phyloP scores from a whole-genome alignment of 2,113 vertebrate genomes.

The Manacus vitellinus region DNA sequence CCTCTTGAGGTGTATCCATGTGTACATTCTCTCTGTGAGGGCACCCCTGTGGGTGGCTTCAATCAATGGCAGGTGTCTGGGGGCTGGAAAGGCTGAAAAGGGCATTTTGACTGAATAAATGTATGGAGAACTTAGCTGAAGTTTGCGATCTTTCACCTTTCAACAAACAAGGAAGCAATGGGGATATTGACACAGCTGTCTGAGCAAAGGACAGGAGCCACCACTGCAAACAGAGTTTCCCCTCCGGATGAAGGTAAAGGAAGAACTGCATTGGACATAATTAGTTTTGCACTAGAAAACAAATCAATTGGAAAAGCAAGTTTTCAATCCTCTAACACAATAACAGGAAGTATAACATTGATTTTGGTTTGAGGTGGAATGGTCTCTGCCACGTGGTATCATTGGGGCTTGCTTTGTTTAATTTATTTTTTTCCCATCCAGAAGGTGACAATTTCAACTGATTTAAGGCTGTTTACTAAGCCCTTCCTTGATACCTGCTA shows the following conservation, averaged over 20 bases:
- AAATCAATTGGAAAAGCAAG: conserved; percentile 73
- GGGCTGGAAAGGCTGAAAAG: background rate
- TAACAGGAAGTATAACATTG: conserved; percentile 65
- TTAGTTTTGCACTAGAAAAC: conserved; percentile 72
- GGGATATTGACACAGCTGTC: conserved; percentile 27
- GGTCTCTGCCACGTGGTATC: conserved; percentile 45
- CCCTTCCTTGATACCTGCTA: background rate
- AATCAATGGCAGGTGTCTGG: accelerated
- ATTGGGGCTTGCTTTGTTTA: background rate
- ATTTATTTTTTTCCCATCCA: conserved; percentile 31
- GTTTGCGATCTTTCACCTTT: background rate
- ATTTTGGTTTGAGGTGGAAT: conserved; percentile 69
- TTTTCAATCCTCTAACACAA: conserved; percentile 67
- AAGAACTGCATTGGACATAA: conserved; percentile 61
- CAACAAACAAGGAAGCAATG: background rate
- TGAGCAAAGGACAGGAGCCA: conserved; percentile 39
- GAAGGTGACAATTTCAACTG: conserved; percentile 5
- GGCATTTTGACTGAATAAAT: background rate
- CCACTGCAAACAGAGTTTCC: conserved; percentile 28
- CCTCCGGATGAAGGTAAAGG: conserved; percentile 55
- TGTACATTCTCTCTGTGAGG: background rate
- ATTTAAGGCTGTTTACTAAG: background rate
- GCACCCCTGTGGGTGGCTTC: background rate
- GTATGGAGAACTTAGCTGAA: background rate
- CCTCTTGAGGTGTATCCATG: background rate